phyloP scores from a whole-genome alignment of 2,888 invertebrate species.

The Dendrolimus houi region DNA sequence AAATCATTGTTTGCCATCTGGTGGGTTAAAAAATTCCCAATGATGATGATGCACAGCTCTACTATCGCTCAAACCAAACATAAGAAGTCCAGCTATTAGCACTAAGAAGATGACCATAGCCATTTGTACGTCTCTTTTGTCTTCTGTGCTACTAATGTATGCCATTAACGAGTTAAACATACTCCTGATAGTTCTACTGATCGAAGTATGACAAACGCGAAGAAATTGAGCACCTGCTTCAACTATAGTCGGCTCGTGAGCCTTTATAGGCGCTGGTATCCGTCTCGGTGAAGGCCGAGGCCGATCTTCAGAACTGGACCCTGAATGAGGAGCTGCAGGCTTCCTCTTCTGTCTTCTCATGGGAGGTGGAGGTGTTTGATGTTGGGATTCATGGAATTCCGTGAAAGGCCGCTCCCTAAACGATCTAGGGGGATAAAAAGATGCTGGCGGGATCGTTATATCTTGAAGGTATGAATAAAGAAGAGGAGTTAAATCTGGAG shows the following conservation, averaged over 20 bases:
- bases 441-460: constrained; percentile 61
- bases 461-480: constrained; percentile 74
- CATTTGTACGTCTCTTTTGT: constrained; percentile 84
- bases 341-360: constrained; percentile 67
- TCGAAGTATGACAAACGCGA: constrained; percentile 80
- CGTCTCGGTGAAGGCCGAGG: constrained; percentile 58
- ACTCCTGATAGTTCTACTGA: constrained; percentile 80
- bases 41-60: constrained; percentile 87
- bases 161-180: constrained; percentile 80
- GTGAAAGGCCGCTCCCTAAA: constrained; percentile 45
- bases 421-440: constrained; percentile 61
- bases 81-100: constrained; percentile 84
- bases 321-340: constrained; percentile 51
- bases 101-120: constrained; percentile 87
- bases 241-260: constrained; percentile 79
- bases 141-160: constrained; percentile 78
- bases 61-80: constrained; percentile 83
- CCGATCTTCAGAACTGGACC: constrained; percentile 70
- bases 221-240: constrained; percentile 83
- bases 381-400: constrained; percentile 50
- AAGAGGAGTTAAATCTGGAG: constrained; percentile 63
- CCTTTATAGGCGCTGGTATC: constrained; percentile 47
- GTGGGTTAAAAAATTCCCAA: constrained; percentile 93
- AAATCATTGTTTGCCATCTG: constrained; percentile 72
- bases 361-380: constrained; percentile 56